phyloP scores from a whole-genome alignment of 2,888 invertebrate genomes.

The Drosophila testacea region DNA sequence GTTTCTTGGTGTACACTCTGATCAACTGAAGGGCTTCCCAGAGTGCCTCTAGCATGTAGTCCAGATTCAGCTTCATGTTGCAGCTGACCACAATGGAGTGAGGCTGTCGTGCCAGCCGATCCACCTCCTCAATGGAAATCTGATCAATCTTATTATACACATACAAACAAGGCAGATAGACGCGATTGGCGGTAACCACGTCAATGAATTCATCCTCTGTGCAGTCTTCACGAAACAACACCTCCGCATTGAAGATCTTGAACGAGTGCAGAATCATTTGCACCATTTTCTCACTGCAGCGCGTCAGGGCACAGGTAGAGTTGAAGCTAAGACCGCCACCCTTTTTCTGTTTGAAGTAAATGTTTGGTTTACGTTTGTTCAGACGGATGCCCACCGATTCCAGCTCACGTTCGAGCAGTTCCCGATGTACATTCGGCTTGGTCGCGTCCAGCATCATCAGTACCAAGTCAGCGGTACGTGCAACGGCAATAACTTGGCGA shows the following conservation, averaged over 20 bases:
- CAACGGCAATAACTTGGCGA: conserved; percentile 98
- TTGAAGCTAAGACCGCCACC: conserved; percentile 99
- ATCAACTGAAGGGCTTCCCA: conserved; percentile 98
- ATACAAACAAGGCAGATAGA: conserved; percentile 98
- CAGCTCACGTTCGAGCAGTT: conserved; percentile 95
- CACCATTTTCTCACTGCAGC: conserved; percentile 98
- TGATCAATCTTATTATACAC: conserved; percentile 99
- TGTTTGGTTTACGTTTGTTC: conserved; percentile 97
- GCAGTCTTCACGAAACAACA: conserved; percentile 98
- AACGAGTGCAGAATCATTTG: conserved; percentile 99
- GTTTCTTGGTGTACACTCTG: conserved; percentile 99
- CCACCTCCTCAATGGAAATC: conserved; percentile 99
- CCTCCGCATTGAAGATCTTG: conserved; percentile 98
- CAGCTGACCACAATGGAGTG: conserved; percentile 98
- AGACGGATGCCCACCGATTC: conserved; percentile 99
- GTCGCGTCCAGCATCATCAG: conserved; percentile 99
- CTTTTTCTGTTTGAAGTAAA: conserved; percentile 99
- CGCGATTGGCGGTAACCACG: conserved; percentile 97
- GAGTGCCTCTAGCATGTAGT: conserved; percentile 94
- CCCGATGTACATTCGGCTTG: conserved; percentile 97
- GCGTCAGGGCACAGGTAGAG: conserved; percentile 96
- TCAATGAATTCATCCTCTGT: conserved; percentile 98
- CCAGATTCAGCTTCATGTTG: conserved; percentile 99
- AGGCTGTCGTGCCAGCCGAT: conserved; percentile 94
- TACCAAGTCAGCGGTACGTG: conserved; percentile 98